A percentile compares a stretch with the other conserved stretches of the same genome.
Evolutionary conservation across 2,113 vertebrate species (phyloP).

Genomic region (Neomonachus schauinslandi): DNA sequence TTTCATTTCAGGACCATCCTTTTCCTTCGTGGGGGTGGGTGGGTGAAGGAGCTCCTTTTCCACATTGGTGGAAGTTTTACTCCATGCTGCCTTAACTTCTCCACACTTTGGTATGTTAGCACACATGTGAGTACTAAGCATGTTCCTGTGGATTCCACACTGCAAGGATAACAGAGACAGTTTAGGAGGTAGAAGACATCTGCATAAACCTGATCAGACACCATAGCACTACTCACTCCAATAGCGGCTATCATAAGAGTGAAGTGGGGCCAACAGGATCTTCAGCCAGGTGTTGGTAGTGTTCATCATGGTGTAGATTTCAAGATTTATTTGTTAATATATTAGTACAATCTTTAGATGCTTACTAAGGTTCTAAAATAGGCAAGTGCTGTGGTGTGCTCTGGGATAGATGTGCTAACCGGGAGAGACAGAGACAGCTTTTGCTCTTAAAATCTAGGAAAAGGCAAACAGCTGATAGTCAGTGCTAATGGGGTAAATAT

Average conservation of each 20-base stretch:
- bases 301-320: neutral
- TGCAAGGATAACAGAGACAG: neutral
- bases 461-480: neutral
- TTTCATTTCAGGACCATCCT: neutral
- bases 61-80: neutral
- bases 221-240: neutral
- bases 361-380: neutral
- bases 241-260: neutral
- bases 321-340: neutral
- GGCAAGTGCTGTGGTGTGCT: neutral
- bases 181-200: neutral
- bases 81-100: neutral
- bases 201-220: neutral
- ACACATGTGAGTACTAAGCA: neutral
- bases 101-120: neutral
- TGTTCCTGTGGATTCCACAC: neutral
- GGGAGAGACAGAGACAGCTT: neutral
- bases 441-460: neutral
- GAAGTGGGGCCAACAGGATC: neutral
- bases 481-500: neutral
- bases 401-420: neutral
- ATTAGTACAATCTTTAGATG: neutral
- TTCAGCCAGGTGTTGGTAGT: fast-evolving
- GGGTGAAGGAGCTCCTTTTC: neutral
- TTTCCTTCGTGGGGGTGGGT: no score